These are phyloP conservation scores for Schizopygopsis pylzovi DNA, from an alignment of 2,797 vertebrate genomes.

Conservation along the genomic window DNA sequence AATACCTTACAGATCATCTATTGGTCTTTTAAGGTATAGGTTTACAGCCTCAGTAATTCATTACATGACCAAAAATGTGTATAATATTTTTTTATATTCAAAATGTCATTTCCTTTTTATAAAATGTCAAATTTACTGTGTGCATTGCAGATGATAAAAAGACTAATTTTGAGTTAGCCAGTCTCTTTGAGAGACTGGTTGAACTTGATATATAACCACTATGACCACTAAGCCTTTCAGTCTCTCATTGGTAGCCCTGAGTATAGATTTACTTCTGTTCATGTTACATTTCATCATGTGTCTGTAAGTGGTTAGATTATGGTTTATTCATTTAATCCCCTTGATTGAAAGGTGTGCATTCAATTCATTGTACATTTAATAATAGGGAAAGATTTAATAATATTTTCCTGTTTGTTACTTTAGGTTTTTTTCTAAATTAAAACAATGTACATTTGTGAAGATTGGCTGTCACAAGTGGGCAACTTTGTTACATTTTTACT, in stretches of 20 bases:
- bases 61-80: constrained; percentile 9
- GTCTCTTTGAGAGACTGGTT: constrained; percentile 55
- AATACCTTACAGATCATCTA: background rate
- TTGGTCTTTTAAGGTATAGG: background rate
- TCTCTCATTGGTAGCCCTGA: constrained; percentile 77
- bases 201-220: constrained; percentile 70
- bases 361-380: constrained; percentile 72
- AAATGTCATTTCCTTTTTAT: background rate
- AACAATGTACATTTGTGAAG: constrained; percentile 63
- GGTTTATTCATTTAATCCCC: constrained; percentile 69
- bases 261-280: constrained; percentile 47
- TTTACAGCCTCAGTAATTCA: constrained; percentile 1
- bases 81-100: constrained; percentile 4
- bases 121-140: constrained; percentile 26
- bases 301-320: constrained; percentile 73
- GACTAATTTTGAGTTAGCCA: constrained; percentile 3
- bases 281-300: constrained; percentile 42
- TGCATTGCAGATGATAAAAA: constrained; percentile 30
- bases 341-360: constrained; percentile 30
- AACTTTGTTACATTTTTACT: constrained; percentile 53
- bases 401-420: constrained; percentile 64
- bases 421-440: constrained; percentile 59
- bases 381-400: constrained; percentile 59
- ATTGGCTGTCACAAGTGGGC: constrained; percentile 57
- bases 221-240: constrained; percentile 61